Conservation (phyloP, 1,140 invertebrate genomes). For the Cyphomyrmex costatus region DNA sequence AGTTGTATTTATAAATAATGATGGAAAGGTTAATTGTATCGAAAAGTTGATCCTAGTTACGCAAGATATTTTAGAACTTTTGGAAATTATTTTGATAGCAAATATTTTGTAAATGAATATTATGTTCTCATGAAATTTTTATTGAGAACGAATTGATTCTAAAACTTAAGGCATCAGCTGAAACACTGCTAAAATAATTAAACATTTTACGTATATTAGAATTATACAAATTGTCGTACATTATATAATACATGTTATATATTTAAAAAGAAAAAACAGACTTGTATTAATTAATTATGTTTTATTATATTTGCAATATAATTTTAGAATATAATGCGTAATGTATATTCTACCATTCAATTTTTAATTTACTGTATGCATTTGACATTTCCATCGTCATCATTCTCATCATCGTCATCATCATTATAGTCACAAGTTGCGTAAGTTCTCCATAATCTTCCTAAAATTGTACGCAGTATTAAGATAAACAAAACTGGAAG, state of each 20-base stretch:
- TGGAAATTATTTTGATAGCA: neutral
- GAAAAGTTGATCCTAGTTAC: constrained; percentile 41
- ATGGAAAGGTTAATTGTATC: constrained; percentile 70
- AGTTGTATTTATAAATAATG: constrained; percentile 70
- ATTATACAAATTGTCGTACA: constrained; percentile 14
- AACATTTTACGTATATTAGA: neutral
- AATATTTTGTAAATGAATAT: neutral
- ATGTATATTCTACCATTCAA: neutral
- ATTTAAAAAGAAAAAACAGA: neutral
- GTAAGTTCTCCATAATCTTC: constrained; percentile 73
- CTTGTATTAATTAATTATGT: neutral
- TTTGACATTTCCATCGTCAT: constrained; percentile 65
- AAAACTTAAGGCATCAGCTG: neutral
- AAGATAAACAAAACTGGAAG: constrained; percentile 68
- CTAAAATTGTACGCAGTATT: constrained; percentile 77
- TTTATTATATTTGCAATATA: constrained; percentile 20
- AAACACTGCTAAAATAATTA: neutral
- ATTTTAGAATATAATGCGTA: constrained; percentile 4
- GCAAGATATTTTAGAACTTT: neutral
- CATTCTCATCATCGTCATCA: constrained; percentile 16
- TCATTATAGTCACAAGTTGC: constrained; percentile 42
- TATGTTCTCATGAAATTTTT: neutral
- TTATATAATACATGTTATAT: constrained; percentile 21
- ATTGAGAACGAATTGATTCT: neutral
- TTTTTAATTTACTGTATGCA: constrained; percentile 34